Evolutionary conservation across 2,888 invertebrate species (phyloP), one percentile per base, ranked within the genome.

Genomic region (Caenorhabditis wallacei): DNA sequence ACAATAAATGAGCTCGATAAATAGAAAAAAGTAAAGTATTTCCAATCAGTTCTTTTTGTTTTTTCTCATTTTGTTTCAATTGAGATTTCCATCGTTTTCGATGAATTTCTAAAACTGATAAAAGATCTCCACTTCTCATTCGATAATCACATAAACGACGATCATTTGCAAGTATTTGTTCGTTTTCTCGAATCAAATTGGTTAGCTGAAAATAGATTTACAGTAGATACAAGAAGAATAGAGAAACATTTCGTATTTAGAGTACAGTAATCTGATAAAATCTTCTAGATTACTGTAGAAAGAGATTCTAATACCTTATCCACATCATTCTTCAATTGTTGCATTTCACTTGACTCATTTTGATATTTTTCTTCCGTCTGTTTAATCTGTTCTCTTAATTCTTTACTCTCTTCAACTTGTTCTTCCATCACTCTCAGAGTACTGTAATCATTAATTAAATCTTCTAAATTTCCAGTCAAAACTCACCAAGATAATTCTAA

Each of bases 71-170:
- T 10, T 46, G 51, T 30, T 30, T 53, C 48, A 71, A 46, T 13
- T 70, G 63, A 10, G 20, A 30, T 35, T 70, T 70, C 85, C 85
- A 85, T 71, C 72, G 57, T 11, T 70, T 71, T 35, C 78, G 37
- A 75, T 82, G 80, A 24, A 72, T 63, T 13, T 71, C 63, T 18
- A 85, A 35, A 11, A 70, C 74, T 4, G 26, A 48, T 48, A 85
- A 35, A 7, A 85, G n/a, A 13, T 74, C 80, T 0, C 84, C 82
- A 53, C 84, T 81, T 30, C 84, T 20, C 18, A 71, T n/a, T 11
- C 81, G 84, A 53, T 85, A 84, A 54, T 84, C 84, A 54, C 80
- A 84, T 20, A 85, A 26, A 18, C 83, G 68, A 30, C 82, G 61
- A 30, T 84, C 82, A 48, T 71, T 78, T 13, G 78, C 59, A n/a